Evolutionary conservation across 2,888 invertebrate genomes (phyloP).

Genomic region (Erebia palarica): DNA sequence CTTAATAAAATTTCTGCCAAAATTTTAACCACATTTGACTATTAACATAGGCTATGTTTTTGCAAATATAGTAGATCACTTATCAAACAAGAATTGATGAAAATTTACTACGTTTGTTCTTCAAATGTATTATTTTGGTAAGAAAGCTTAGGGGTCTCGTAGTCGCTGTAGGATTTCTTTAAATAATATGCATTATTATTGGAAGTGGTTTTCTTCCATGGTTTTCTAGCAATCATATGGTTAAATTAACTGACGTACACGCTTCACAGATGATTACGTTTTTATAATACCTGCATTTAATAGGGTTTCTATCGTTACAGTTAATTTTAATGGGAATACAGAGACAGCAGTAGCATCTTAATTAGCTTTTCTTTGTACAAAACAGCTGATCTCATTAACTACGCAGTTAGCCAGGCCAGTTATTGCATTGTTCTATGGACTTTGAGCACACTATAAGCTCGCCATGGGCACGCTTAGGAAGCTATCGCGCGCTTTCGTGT

Average conservation of each 20-base stretch:
- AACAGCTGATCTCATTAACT: slow-evolving; percentile 71
- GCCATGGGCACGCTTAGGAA: slow-evolving; percentile 46
- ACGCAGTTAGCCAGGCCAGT: slow-evolving; percentile 56
- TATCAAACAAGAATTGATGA: no score
- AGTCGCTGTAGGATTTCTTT: not conserved
- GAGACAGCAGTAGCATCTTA: slow-evolving; percentile 21
- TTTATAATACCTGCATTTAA: slow-evolving; percentile 21
- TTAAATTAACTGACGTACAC: slow-evolving; percentile 19
- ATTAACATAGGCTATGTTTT: no score
- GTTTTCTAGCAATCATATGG: slow-evolving; percentile 8
- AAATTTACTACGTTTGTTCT: no score
- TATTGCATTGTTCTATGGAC: slow-evolving; percentile 49
- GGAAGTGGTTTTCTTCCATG: not conserved
- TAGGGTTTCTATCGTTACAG: slow-evolving; percentile 21
- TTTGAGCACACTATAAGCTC: slow-evolving; percentile 25
- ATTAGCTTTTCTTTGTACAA: slow-evolving; percentile 50
- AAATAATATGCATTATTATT: not conserved
- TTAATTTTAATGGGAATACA: slow-evolving; percentile 25
- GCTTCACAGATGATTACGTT: slow-evolving; percentile 30
- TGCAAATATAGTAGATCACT: no score
- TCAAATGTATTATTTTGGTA: no score
- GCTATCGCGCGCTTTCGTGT: slow-evolving; percentile 58
- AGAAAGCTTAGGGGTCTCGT: not conserved
- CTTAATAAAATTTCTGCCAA: no score
- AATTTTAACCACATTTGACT: no score